These are phyloP conservation scores for Prochilodus magdalenae DNA, from an alignment of 2,113 vertebrate species.

Conservation along the genomic window DNA sequence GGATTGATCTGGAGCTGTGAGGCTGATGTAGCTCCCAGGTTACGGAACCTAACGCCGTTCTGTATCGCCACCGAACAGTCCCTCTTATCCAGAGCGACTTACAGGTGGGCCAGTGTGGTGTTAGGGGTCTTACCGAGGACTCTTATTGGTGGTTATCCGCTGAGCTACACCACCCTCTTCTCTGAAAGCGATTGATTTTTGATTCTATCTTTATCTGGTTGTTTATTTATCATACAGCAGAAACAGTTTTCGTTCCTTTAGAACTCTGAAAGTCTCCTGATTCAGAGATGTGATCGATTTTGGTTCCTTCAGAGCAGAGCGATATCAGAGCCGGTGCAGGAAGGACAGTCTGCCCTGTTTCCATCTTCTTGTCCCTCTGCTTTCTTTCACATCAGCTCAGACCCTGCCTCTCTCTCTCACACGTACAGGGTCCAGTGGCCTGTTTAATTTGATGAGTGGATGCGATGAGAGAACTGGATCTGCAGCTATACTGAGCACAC, in stretches of 20 bases:
- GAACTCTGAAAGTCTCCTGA: not conserved
- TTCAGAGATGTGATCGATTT: not conserved
- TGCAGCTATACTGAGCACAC: slow-evolving; percentile 8
- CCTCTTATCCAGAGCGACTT: too few species aligned
- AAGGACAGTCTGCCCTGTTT: not conserved
- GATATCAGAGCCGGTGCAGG: slow-evolving; percentile 1
- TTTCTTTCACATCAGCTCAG: not conserved
- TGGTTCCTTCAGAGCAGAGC: not conserved
- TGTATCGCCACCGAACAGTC: too few species aligned
- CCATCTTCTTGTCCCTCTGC: not conserved
- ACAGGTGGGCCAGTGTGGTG: too few species aligned
- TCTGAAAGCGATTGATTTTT: too few species aligned
- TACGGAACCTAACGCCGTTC: too few species aligned
- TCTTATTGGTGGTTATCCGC: too few species aligned
- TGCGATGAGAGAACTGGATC: not conserved
- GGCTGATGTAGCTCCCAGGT: too few species aligned
- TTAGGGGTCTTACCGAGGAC: too few species aligned
- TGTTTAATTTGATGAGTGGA: slow-evolving; percentile 23
- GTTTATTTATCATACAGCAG: not conserved
- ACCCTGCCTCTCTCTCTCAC: not conserved
- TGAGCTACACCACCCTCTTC: too few species aligned
- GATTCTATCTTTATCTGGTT: not conserved
- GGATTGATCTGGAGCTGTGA: too few species aligned
- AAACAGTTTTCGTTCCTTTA: not conserved
- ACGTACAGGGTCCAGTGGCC: not conserved